Conservation (phyloP, 1,140 invertebrate species). For the Drosophila trapezifrons region DNA sequence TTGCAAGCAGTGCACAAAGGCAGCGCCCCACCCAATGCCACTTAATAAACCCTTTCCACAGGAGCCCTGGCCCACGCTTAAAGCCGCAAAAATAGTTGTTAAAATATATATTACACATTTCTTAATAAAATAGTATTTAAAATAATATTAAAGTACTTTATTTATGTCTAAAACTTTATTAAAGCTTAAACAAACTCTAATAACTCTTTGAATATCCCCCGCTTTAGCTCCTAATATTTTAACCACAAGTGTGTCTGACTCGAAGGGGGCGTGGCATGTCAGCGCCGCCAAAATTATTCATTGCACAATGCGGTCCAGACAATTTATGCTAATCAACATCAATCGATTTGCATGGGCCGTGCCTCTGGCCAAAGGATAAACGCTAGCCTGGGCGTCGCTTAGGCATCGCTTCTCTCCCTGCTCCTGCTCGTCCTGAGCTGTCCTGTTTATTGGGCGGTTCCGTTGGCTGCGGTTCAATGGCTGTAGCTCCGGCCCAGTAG, state of each 20-base stretch:
- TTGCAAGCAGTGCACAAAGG: conserved; percentile 49
- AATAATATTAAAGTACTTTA: too few relatives aligned
- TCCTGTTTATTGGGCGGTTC: conserved; percentile 76
- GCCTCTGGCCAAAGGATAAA: conserved; percentile 61
- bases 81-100: neutral
- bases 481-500: conserved; percentile 20
- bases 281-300: conserved; percentile 76
- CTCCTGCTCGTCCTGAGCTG: neutral
- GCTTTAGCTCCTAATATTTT: neutral
- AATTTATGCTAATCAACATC: conserved; percentile 84
- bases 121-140: too few relatives aligned
- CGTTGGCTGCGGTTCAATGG: conserved; percentile 59
- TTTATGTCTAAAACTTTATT: neutral
- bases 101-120: neutral
- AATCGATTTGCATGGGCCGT: conserved; percentile 78
- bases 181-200: too few relatives aligned
- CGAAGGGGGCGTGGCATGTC: conserved; percentile 48
- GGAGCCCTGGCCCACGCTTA: neutral
- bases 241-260: neutral
- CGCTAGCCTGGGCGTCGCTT: conserved; percentile 21
- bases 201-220: too few relatives aligned
- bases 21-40: neutral
- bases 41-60: conserved; percentile 19
- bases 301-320: conserved; percentile 82
- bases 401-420: neutral